Percentiles rank a stretch among this genome's conserved stretches.
phyloP scores from a whole-genome alignment of 2,888 invertebrate species.

The Dromius quadrimaculatus region DNA sequence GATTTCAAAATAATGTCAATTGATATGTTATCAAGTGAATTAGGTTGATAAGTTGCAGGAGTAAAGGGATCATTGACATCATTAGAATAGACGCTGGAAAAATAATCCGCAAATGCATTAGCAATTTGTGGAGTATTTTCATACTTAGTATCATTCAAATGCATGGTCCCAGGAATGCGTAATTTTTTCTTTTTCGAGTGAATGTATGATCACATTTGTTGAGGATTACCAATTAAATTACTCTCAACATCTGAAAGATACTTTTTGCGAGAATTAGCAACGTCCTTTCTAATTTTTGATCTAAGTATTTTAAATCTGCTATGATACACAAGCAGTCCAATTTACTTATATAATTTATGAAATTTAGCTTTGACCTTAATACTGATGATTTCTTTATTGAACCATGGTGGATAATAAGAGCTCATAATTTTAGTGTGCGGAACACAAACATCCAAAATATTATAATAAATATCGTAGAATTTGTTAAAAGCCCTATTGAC shows the following conservation, averaged over 20 bases:
- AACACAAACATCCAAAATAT: slow-evolving; percentile 7
- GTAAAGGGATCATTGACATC: neutral
- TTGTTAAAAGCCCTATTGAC: neutral
- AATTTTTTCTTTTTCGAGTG: neutral
- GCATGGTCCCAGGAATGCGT: neutral
- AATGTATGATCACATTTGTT: neutral
- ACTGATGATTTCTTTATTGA: neutral
- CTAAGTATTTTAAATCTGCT: neutral
- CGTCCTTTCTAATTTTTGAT: neutral
- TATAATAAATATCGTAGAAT: slow-evolving; percentile 9
- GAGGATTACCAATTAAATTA: neutral
- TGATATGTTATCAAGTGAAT: neutral
- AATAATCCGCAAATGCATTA: neutral
- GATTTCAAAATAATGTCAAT: neutral
- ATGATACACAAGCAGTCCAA: neutral
- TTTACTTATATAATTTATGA: neutral
- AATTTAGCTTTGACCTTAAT: neutral
- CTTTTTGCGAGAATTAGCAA: no score
- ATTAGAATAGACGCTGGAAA: neutral
- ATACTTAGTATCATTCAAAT: neutral
- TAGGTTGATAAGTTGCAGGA: neutral
- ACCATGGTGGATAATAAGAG: slow-evolving; percentile 13
- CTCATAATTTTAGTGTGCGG: neutral
- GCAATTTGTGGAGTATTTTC: neutral
- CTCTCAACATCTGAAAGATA: neutral